Evolutionary conservation across 2,888 invertebrate species (phyloP).

Genomic region (Agonopterix subpropinquella): DNA sequence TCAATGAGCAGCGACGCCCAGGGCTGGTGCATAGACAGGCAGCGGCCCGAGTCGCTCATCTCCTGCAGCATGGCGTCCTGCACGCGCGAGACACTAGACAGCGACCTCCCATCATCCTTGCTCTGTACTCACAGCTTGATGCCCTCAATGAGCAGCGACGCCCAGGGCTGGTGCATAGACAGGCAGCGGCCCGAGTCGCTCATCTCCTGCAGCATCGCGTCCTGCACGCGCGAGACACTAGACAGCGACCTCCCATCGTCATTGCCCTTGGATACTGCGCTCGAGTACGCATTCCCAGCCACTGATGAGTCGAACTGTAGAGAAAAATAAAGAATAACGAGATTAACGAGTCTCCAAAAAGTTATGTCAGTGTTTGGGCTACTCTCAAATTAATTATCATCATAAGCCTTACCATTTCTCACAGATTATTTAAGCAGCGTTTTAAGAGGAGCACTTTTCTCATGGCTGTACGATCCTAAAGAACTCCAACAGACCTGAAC

Average conservation of each 20-base stretch:
- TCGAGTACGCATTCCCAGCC: conserved; percentile 19
- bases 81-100: conserved; percentile 53
- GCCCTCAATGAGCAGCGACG: conserved; percentile 90
- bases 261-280: conserved; percentile 2
- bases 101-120: conserved; percentile 4
- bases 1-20: conserved; percentile 93
- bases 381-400: too few species aligned
- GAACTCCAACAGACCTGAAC: too few species aligned
- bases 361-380: too few species aligned
- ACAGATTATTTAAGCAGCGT: too few species aligned
- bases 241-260: conserved; percentile 6
- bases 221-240: conserved; percentile 77
- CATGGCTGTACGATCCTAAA: too few species aligned
- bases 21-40: conserved; percentile 97
- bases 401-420: too few species aligned
- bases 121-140: too few species aligned
- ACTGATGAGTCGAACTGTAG: conserved; percentile 43
- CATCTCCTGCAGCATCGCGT: conserved; percentile 87
- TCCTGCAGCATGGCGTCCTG: conserved; percentile 88
- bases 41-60: conserved; percentile 90
- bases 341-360: too few species aligned
- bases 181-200: conserved; percentile 90
- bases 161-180: conserved; percentile 98
- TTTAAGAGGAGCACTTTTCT: too few species aligned
- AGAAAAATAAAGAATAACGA: neutral